These are phyloP conservation scores for Cyclophora albipunctata DNA, from an alignment of 2,888 invertebrate species.

Conservation along the genomic window DNA sequence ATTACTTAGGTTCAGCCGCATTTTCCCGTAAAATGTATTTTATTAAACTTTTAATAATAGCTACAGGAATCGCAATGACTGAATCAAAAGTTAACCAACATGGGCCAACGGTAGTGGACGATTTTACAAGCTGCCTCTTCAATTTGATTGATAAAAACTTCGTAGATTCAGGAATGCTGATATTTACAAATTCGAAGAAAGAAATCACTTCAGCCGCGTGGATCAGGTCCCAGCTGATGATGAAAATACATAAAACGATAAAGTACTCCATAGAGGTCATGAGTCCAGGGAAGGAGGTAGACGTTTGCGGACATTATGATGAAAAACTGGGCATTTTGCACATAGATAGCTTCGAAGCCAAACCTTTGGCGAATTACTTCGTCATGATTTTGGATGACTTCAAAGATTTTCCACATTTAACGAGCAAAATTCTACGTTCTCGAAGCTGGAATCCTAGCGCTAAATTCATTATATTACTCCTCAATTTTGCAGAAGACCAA, in stretches of 20 bases:
- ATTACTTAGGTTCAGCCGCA: not conserved
- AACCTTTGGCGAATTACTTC: slow-evolving; percentile 43
- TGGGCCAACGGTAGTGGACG: slow-evolving; percentile 42
- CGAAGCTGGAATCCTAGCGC: slow-evolving; percentile 60
- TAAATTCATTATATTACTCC: slow-evolving; percentile 46
- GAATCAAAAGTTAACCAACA: slow-evolving; percentile 32
- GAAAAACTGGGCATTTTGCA: slow-evolving; percentile 23
- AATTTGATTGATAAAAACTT: slow-evolving; percentile 40
- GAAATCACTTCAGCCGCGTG: slow-evolving; percentile 31
- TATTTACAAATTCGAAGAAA: slow-evolving; percentile 40
- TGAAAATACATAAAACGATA: slow-evolving; percentile 29
- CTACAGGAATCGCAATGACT: slow-evolving; percentile 11
- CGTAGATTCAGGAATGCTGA: slow-evolving; percentile 35
- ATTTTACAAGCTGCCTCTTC: slow-evolving; percentile 40
- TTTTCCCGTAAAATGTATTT: slow-evolving; percentile 3
- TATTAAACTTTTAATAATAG: slow-evolving; percentile 13
- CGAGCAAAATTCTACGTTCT: slow-evolving; percentile 38
- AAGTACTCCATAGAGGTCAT: slow-evolving; percentile 36
- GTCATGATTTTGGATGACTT: slow-evolving; percentile 43
- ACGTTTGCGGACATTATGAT: slow-evolving; percentile 31
- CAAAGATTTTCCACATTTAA: slow-evolving; percentile 37
- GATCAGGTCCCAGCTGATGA: slow-evolving; percentile 37
- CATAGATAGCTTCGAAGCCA: slow-evolving; percentile 32
- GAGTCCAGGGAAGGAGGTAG: slow-evolving; percentile 28
- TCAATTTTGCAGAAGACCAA: slow-evolving; percentile 27